Base-by-base conservation (phyloP, 2,113 vertebrate genomes). In the Eptatretus burgeri region DNA sequence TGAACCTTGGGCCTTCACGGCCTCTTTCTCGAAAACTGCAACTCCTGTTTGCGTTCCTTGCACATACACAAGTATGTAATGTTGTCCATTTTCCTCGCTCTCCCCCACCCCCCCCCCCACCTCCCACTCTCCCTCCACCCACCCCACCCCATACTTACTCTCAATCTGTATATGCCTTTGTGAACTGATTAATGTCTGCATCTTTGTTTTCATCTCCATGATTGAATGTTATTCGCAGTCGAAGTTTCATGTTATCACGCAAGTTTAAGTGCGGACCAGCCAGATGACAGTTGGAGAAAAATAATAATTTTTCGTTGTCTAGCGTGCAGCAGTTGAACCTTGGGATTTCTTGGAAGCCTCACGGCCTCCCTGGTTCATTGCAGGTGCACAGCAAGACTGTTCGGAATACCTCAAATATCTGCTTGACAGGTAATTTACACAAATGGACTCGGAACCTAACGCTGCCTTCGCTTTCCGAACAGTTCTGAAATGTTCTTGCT, bases 341-440 rank as follows among this genome's bases (percentile, higher is more conserved):
- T 78, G 78, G 67, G 80, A 78, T 73, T 93, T 96, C 72, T 80
- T 98, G 68, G 87, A 95, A 66, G 81, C 74, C 13, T 94, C 87
- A 63, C 84, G 87, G 63, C 91, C 91, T 11, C 80, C 87, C 0
- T 98, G 91, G 91, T 98, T 98, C 70, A 84, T 83, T 4, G 71
- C 74, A 51, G 79, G 87, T 66, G 93, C 89, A 16, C 91, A 95
- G 70, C 89, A 95, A 73, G 89, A 98, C 75, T 95, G 91, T 70
- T 93, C 87, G 0, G 86, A 98, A 66, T 98, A 93, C 75, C 85
- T 95, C 72, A 74, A 83, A 67, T 95, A 93, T 74, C 79, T 98
- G 63, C 74, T 98, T 13, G 86, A 95, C 80, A 87, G 91, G 91
- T 96, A 66, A 16, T 77, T 69, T 63, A 50, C 20, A 13, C 18